Percentiles rank a stretch among this genome's conserved stretches.
These are phyloP conservation scores for Hippotragus niger DNA, from an alignment of 2,113 vertebrate genomes.

Conservation along the genomic window DNA sequence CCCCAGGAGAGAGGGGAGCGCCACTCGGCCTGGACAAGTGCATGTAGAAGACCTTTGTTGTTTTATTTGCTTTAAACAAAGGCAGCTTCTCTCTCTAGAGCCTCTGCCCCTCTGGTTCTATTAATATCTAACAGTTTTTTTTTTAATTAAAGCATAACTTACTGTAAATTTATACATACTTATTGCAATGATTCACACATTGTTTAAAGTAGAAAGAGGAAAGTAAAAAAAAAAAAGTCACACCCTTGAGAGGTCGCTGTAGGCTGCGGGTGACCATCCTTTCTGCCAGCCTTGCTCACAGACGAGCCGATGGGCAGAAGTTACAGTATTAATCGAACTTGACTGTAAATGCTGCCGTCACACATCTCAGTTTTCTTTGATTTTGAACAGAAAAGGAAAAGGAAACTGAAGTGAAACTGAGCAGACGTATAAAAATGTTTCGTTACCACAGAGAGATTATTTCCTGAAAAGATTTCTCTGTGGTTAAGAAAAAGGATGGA, in stretches of 20 bases:
- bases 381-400: background rate
- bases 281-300: background rate
- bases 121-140: background rate
- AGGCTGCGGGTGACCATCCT: no score
- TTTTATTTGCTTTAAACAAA: background rate
- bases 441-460: background rate
- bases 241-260: background rate
- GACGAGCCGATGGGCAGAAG: background rate
- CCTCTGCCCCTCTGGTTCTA: background rate
- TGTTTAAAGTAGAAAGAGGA: background rate
- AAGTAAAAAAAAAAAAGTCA: background rate
- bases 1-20: fast-evolving
- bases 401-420: slow-evolving; percentile 36
- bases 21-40: background rate
- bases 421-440: background rate
- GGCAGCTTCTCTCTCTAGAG: background rate
- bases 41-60: fast-evolving
- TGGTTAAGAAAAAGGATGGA: background rate
- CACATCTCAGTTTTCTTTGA: background rate
- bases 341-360: fast-evolving
- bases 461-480: slow-evolving; percentile 51
- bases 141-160: background rate
- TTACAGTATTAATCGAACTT: no score
- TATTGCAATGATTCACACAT: background rate
- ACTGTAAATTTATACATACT: background rate